Conservation (phyloP, 2,797 vertebrate genomes). For the Xiphorhynchus erythropygius region DNA sequence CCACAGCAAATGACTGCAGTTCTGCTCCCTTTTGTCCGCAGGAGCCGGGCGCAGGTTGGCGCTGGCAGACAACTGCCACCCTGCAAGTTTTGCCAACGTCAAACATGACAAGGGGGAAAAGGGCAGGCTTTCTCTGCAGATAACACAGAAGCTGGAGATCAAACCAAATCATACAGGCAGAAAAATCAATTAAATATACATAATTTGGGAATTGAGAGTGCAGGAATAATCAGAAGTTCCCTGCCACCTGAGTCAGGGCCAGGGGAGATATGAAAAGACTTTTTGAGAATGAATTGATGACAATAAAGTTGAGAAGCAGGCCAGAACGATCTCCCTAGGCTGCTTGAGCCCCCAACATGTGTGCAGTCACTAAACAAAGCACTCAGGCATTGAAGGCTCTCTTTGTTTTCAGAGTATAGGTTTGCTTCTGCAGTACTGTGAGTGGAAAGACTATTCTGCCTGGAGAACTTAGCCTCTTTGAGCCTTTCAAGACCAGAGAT, state of each 20-base stretch:
- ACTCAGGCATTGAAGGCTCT: background rate
- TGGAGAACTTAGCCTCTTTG: background rate
- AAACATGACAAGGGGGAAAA: slow-evolving; percentile 46
- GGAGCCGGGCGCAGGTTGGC: background rate
- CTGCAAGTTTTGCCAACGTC: slow-evolving; percentile 20
- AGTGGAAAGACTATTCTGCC: slow-evolving; percentile 1
- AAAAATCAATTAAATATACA: slow-evolving; percentile 50
- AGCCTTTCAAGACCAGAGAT: background rate
- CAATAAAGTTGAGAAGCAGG: slow-evolving; percentile 7
- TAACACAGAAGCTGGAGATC: slow-evolving; percentile 12
- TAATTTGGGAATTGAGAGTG: slow-evolving; percentile 27
- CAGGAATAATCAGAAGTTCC: slow-evolving; percentile 41
- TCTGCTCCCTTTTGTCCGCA: slow-evolving; percentile 55
- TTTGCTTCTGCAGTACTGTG: background rate
- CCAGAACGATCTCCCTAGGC: slow-evolving; percentile 30
- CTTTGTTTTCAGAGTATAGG: slow-evolving; percentile 7
- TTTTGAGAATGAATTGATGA: slow-evolving; percentile 12
- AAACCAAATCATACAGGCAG: slow-evolving; percentile 42
- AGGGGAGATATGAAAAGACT: slow-evolving; percentile 21
- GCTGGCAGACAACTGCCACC: slow-evolving; percentile 38
- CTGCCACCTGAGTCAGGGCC: background rate
- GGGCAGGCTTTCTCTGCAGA: slow-evolving; percentile 51
- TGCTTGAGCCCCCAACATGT: background rate
- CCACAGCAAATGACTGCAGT: slow-evolving; percentile 38
- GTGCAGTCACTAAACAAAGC: slow-evolving; percentile 35